Evolutionary conservation across 2,797 vertebrate species (phyloP).

Genomic region (Artibeus lituratus): DNA sequence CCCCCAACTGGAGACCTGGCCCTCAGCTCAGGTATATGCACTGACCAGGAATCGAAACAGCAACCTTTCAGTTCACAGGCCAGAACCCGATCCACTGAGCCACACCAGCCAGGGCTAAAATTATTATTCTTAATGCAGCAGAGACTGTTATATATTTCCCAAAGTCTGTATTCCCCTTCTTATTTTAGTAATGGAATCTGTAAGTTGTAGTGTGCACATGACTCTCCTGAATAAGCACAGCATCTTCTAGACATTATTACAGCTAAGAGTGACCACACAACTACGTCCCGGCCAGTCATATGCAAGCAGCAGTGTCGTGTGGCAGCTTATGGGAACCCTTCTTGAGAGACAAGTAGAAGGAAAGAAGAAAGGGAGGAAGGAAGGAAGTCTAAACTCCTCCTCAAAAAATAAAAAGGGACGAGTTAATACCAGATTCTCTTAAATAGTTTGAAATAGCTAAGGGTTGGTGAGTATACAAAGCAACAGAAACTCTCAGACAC

Average conservation of each 20-base stretch:
- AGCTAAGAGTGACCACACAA: not conserved
- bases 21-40: not conserved
- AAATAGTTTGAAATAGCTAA: slow-evolving; percentile 2
- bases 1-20: no score
- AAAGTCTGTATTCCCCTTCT: not conserved
- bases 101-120: not conserved
- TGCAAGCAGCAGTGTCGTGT: not conserved
- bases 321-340: not conserved
- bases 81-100: not conserved
- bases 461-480: not conserved
- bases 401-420: not conserved
- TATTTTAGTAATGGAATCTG: not conserved
- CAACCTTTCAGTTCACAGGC: not conserved
- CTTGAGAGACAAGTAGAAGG: not conserved
- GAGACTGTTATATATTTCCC: not conserved
- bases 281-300: not conserved
- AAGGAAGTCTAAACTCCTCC: no score
- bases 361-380: no score
- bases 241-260: not conserved
- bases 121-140: not conserved
- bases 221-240: not conserved
- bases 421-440: not conserved
- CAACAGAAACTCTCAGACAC: not conserved
- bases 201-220: not conserved
- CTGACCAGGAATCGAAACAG: not conserved